Percentiles rank a stretch among this genome's conserved stretches.
These are phyloP conservation scores for Stegostoma tigrinum DNA, from an alignment of 2,113 vertebrate species.

Conservation along the genomic window DNA sequence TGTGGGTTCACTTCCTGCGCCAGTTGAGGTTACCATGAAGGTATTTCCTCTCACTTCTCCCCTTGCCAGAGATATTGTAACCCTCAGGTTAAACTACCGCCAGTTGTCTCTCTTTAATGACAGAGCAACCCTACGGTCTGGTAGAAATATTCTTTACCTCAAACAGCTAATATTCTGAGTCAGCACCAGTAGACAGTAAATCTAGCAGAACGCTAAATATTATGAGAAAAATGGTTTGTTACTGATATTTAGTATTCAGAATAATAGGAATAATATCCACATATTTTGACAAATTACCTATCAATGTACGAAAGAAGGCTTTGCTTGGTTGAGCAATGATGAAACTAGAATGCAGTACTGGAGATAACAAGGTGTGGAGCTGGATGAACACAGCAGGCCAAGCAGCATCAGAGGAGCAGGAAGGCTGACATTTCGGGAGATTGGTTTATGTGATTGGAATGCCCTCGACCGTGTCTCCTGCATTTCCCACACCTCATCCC, in stretches of 20 bases:
- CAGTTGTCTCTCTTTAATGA: too few relatives aligned
- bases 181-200: not conserved
- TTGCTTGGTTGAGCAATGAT: not conserved
- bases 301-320: not conserved
- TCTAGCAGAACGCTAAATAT: not conserved
- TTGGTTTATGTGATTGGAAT: too few relatives aligned
- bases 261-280: not conserved
- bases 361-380: not conserved
- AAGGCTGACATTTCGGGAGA: too few relatives aligned
- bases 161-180: not conserved
- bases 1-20: too few relatives aligned
- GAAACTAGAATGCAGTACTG: not conserved
- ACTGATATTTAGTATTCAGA: not conserved
- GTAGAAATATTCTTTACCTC: not conserved
- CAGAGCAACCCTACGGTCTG: too few relatives aligned
- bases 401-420: too few relatives aligned
- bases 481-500: too few relatives aligned
- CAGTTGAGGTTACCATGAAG: not conserved
- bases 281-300: not conserved
- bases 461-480: too few relatives aligned
- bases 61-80: too few relatives aligned
- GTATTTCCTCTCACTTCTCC: too few relatives aligned
- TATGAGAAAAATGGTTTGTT: not conserved
- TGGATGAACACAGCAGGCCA: too few relatives aligned
- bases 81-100: too few relatives aligned